Base-by-base conservation (phyloP, 1,140 invertebrate species). In the Chrysomallon squamiferum region DNA sequence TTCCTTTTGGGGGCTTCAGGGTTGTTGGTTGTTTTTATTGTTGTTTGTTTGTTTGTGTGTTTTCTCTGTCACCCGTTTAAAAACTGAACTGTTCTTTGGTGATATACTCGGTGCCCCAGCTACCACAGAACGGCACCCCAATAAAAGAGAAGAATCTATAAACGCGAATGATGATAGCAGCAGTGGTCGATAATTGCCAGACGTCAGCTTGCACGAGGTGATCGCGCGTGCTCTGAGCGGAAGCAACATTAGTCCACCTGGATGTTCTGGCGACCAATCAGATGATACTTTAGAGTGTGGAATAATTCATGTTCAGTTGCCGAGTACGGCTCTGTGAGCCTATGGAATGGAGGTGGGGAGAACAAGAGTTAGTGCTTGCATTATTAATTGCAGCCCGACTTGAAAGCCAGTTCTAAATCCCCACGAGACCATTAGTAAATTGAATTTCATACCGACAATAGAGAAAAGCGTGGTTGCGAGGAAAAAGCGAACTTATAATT, bases 371-470 rank as follows among this genome's bases (percentile, higher is more conserved):
- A 25, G 22, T 30, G 50, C 50, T 54, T 25, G 50, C 50, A 54
- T 54, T 54, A 30, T 54, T 54, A 54, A 54, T 54, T 54, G 22
- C 50, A 27, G 15, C 22, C 25, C 50, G 50, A 30, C 50, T 27
- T 54, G 50, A 54, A 54, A 54, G 50, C 50, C 29, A 25, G 22
- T 20, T 27, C 50, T 38, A 38, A 15, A 30, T 54, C 29, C 50
- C 45, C 50, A 54, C 15, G 50, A 54, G 50, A 15, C 50, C 50
- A 54, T 54, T 54, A 54, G 50, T 54, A 54, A 54, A 54, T 54
- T 54, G 50, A 54, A 54, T 54, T 54, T 54, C 29, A 25, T 30
- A 30, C 50, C 13, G 50, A 54, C 50, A 54, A 54, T 54, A 30
- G 18, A 54, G 50, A 54, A 25, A 22, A 54, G 50, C 50, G 50